Evolutionary conservation across 2,113 vertebrate genomes (phyloP), one percentile per base, ranked within the genome.

Genomic region (Trogon surrucura): DNA sequence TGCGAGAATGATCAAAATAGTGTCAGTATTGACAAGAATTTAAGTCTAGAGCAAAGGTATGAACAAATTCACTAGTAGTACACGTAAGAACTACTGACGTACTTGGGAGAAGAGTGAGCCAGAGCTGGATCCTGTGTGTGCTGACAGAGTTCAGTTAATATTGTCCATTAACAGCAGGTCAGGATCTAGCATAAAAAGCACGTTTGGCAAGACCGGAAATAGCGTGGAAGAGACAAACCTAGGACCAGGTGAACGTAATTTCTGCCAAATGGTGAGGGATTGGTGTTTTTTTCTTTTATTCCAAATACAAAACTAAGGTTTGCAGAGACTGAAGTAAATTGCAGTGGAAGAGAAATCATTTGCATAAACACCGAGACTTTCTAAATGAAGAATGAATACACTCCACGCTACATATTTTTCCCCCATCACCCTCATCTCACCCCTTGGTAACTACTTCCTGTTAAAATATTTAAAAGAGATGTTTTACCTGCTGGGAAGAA

Each of bases 311-410:
- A 82, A 6, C 17, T 57, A 72, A 56, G 11, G 44, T 80, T 86
- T 93, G 16, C 80, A 95, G 87, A 77, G 56, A 72, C 18, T 73
- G 30, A 9, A 95, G 74, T 60, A 95, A 85, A 54, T 61, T 91
- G 50, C 38, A 71, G 11, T 44, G 17, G n/a, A 89, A 89, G 21
- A 70, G 13, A 85, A 87, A 60, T 25, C 5, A 61, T 81, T 71
- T 65, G n/a, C 27, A 34, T 54, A 75, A 85, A 62, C 48, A 71
- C 11, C 38, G 21, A 89, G 23, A 58, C 22, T 21, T 70, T 79
- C 91, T 85, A 26, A 65, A 77, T 50, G 45, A 91, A 54, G 18
- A 65, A 91, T 32, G 36, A 92, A 91, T 85, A 73, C 8, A 30
- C 34, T 72, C 26, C 15, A 30, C 11, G 56, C 7, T 41, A 92